Percentiles rank a stretch among this genome's conserved stretches.
Conservation (phyloP, 2,888 invertebrate genomes). For the Drosophila lutescens region DNA sequence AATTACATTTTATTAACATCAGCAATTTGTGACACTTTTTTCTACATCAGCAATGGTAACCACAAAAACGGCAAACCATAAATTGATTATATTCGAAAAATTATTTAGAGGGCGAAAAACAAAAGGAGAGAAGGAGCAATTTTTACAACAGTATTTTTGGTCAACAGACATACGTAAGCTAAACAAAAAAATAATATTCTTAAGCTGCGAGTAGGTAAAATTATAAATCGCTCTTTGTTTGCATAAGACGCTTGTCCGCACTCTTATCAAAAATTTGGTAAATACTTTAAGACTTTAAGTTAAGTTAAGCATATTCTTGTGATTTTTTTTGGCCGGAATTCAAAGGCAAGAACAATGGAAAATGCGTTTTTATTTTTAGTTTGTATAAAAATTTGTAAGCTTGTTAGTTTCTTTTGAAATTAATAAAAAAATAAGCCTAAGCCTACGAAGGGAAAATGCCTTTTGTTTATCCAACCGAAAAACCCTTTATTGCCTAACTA, state of each 20-base stretch:
- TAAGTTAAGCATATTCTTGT: background rate
- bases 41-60: constrained; percentile 2
- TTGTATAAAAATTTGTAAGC: background rate
- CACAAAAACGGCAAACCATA: constrained; percentile 6
- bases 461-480: background rate
- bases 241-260: background rate
- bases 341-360: background rate
- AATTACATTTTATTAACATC: constrained; percentile 61
- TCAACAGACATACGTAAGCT: background rate
- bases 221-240: background rate
- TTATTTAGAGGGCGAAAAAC: background rate
- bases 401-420: background rate
- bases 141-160: background rate
- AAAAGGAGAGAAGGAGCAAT: background rate
- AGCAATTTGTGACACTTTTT: constrained; percentile 47
- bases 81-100: constrained; percentile 31
- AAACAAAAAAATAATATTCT: background rate
- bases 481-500: constrained; percentile 13
- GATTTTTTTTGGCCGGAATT: background rate
- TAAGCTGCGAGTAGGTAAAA: background rate
- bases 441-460: background rate
- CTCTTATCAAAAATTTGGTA: background rate
- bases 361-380: background rate
- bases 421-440: too few species aligned
- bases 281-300: background rate